Evolutionary conservation across 2,797 vertebrate genomes (phyloP), one percentile per base, ranked within the genome.

Genomic region (Periophthalmus magnuspinnatus): DNA sequence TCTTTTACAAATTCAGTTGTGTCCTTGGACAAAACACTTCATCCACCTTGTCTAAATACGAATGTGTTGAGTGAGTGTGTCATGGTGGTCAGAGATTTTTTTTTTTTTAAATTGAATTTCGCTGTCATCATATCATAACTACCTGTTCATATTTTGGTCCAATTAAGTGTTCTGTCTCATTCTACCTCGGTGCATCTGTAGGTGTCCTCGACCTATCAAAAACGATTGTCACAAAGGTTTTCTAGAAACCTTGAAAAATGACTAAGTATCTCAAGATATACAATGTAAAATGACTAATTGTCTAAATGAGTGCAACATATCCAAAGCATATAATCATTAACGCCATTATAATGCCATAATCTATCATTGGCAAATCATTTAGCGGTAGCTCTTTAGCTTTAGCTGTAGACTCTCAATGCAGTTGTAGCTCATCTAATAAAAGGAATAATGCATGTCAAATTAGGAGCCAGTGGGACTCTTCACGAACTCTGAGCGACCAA

Each of bases 381-480:
- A 1, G 63, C 61, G 50, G 28, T 45, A 32, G 33, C n/a, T 50
- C 56, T 11, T 63, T 63, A 36, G 52, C n/a, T 59, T 72, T 13
- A 66, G 7, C 55, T 71, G 19, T n/a, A 65, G 38, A 65, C 38
- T 45, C 22, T 32, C 34, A 65, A 9, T 64, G 61, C 47, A 57
- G 41, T 69, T 77, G 38, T 60, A 66, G 71, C 57, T 34, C n/a
- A 57, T 55, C 58, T 75, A 66, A 75, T 69, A 50, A 70, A 69
- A 71, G 52, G 60, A 34, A 38, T 57, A 66, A 55, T 65, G 54
- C 36, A 41, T 52, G 13, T 32, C 54, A 59, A 54, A 67, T 65
- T 38, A 48, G 24, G 36, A 32, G 36, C 77, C 72, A 50, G 10
- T 28, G 47, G 71, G 69, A 52, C 61, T 71, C 71, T 65, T n/a